phyloP scores from a whole-genome alignment of 2,113 vertebrate genomes.

The Cisticola juncidis region DNA sequence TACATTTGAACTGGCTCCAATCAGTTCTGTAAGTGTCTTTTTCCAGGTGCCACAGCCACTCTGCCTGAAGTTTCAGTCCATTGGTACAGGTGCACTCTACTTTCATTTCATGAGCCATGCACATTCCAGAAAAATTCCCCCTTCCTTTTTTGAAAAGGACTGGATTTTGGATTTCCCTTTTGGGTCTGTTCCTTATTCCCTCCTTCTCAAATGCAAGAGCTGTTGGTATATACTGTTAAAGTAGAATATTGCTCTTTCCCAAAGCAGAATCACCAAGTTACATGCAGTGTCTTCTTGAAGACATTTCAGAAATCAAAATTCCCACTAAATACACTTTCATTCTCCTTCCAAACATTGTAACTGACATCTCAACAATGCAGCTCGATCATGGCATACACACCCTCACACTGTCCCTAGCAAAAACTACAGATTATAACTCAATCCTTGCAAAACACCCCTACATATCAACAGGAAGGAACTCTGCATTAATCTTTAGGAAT shows the following conservation, averaged over 20 bases:
- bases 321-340: not conserved
- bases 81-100: rapidly evolving
- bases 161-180: not conserved
- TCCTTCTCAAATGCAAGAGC: not conserved
- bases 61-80: not conserved
- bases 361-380: not conserved
- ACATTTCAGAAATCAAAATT: not conserved
- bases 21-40: not conserved
- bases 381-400: rapidly evolving
- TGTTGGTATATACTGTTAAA: rapidly evolving
- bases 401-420: not conserved
- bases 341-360: not conserved
- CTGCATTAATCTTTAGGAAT: not conserved
- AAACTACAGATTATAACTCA: not conserved
- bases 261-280: not conserved
- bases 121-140: not conserved
- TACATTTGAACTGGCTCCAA: not conserved
- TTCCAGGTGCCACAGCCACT: not conserved
- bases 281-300: not conserved
- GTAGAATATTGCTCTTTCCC: not conserved
- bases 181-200: not conserved
- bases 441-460: not conserved
- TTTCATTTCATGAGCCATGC: not conserved
- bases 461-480: not conserved
- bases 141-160: not conserved